Evolutionary conservation across 2,797 vertebrate genomes (phyloP).

Genomic region (Chloroceryle inda): DNA sequence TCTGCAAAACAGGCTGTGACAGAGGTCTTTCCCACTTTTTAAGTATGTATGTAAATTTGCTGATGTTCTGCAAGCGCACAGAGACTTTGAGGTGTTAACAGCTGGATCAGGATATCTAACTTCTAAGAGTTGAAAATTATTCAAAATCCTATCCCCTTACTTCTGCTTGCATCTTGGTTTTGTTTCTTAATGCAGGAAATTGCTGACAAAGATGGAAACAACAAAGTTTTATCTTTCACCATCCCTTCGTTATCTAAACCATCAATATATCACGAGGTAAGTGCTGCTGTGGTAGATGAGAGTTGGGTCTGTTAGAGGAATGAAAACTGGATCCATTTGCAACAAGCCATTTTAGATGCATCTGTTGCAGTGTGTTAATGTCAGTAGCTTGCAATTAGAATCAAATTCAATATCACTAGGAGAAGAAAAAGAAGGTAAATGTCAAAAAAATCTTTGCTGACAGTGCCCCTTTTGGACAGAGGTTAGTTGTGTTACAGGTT

Average conservation of each 20-base stretch:
- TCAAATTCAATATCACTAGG: background rate
- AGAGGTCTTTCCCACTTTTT: background rate
- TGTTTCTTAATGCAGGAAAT: conserved; percentile 89
- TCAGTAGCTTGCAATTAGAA: background rate
- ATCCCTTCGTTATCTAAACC: conserved; percentile 98
- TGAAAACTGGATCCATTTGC: conserved; percentile 26
- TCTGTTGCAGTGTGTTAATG: background rate
- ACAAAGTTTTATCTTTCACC: conserved; percentile 96
- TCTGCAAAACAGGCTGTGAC: background rate
- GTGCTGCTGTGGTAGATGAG: conserved; percentile 26
- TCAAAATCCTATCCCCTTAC: background rate
- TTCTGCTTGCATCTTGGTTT: background rate
- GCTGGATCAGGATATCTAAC: background rate
- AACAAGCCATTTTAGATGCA: background rate
- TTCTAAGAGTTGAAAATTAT: background rate
- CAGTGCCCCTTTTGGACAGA: background rate
- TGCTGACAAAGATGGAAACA: conserved; percentile 98
- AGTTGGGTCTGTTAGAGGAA: background rate
- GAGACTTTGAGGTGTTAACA: background rate
- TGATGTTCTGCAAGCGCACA: background rate
- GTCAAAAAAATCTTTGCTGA: background rate
- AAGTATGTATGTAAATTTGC: background rate
- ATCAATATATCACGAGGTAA: conserved; percentile 98
- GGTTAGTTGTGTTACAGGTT: background rate
- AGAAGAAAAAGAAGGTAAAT: background rate